Conservation (phyloP, 2,797 vertebrate species). For the Syngnathus rostellatus region DNA sequence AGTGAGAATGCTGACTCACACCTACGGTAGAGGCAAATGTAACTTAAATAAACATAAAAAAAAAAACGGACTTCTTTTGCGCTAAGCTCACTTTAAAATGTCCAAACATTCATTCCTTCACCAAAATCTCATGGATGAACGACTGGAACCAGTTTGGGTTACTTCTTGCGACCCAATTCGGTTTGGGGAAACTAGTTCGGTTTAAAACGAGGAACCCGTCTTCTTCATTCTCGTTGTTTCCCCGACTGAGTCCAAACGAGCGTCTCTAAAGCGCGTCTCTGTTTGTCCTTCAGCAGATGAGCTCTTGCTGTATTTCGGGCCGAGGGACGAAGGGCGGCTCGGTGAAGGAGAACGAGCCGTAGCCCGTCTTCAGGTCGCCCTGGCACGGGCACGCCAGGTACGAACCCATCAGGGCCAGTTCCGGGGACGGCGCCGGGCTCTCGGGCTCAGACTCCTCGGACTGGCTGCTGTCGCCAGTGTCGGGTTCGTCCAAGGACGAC, state of each 20-base stretch:
- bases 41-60: conserved; percentile 42
- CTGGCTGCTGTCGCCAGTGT: conserved; percentile 50
- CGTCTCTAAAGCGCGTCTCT: not conserved
- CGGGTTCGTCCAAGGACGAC: conserved; percentile 55
- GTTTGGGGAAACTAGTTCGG: conserved; percentile 26
- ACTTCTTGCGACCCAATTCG: conserved; percentile 8
- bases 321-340: conserved; percentile 59
- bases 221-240: not conserved
- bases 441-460: conserved; percentile 73
- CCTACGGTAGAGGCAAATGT: conserved; percentile 35
- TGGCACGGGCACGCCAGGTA: conserved; percentile 63
- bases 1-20: conserved; percentile 33
- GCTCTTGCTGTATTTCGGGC: conserved; percentile 69
- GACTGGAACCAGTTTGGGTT: conserved; percentile 16
- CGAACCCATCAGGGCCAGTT: conserved; percentile 59
- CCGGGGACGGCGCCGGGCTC: conserved; percentile 59
- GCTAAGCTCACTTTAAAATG: not conserved
- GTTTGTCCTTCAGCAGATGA: conserved; percentile 65
- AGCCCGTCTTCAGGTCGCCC: conserved; percentile 64
- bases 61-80: conserved; percentile 15
- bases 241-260: not conserved
- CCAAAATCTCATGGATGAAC: conserved; percentile 14
- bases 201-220: conserved; percentile 9
- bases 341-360: conserved; percentile 64
- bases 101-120: conserved; percentile 18